Percentiles rank a stretch among this genome's conserved stretches.
These are phyloP conservation scores for Gavia stellata DNA, from an alignment of 2,113 vertebrate species.

Conservation along the genomic window DNA sequence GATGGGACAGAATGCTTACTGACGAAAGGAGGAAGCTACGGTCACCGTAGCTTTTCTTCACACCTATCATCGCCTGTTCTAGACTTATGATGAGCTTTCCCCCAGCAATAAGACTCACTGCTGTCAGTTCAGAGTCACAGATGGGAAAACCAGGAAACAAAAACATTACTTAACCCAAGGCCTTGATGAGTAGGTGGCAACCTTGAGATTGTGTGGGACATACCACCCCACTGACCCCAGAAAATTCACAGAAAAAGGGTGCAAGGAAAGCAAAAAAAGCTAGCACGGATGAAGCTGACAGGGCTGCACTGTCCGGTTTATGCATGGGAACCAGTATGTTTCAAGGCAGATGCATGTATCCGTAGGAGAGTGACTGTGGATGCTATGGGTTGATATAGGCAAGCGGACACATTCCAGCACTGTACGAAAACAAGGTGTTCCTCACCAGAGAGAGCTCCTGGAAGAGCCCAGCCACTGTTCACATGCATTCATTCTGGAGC, in stretches of 20 bases:
- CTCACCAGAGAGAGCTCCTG: background rate
- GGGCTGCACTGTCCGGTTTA: background rate
- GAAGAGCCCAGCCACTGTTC: background rate
- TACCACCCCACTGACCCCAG: rapidly evolving
- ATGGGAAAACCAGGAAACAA: background rate
- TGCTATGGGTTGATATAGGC: background rate
- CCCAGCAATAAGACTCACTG: background rate
- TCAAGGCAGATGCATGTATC: background rate
- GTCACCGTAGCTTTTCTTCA: background rate
- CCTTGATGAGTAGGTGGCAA: background rate
- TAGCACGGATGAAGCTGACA: background rate
- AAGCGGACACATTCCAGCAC: background rate
- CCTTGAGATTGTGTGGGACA: background rate
- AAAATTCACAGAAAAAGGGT: background rate
- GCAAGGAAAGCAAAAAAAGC: background rate
- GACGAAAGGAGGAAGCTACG: background rate
- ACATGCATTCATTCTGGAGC: background rate
- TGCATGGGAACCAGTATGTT: background rate
- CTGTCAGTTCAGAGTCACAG: background rate
- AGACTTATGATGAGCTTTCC: background rate
- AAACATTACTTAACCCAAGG: background rate
- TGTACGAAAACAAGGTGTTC: background rate
- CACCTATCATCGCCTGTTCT: background rate
- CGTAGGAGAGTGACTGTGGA: background rate
- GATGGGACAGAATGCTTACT: no score